Percentiles rank a stretch among this genome's conserved stretches.
Evolutionary conservation across 2,888 invertebrate species (phyloP).

Genomic region (Erebia aethiops): DNA sequence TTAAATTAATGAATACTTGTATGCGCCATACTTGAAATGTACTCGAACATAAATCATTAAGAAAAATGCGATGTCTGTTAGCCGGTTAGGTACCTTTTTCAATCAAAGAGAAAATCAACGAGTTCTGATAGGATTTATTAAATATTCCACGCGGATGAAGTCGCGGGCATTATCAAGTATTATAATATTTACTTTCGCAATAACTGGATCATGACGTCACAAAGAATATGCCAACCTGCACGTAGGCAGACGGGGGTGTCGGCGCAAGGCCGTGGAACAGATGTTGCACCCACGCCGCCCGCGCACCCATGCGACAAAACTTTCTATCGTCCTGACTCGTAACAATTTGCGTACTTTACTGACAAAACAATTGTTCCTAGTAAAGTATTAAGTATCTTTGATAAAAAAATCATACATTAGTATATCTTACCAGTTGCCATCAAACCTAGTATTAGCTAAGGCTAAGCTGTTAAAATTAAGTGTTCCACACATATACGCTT

Average conservation of each 20-base stretch:
- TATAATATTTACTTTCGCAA: slow-evolving; percentile 19
- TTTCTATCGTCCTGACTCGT: neutral
- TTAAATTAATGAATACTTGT: no score
- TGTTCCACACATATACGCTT: neutral
- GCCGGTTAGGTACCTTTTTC: no score
- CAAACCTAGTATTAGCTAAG: neutral
- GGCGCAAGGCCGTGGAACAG: slow-evolving; percentile 61
- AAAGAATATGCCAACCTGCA: slow-evolving; percentile 47
- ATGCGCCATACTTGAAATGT: no score
- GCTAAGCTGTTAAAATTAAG: neutral
- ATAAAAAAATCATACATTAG: neutral
- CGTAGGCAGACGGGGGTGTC: slow-evolving; percentile 52
- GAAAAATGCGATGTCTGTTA: no score
- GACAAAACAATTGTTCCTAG: neutral
- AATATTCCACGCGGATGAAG: no score
- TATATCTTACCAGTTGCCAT: neutral
- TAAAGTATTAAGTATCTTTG: no score
- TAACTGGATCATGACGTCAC: slow-evolving; percentile 35
- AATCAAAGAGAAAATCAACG: no score
- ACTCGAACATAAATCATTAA: no score
- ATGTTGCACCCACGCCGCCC: slow-evolving; percentile 67
- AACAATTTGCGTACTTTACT: neutral
- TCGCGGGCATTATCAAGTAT: no score
- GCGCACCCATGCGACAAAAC: slow-evolving; percentile 49
- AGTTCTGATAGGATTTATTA: no score